Evolutionary conservation across 2,113 vertebrate species (phyloP), one percentile per base, ranked within the genome.

Genomic region (Bostrychus sinensis): DNA sequence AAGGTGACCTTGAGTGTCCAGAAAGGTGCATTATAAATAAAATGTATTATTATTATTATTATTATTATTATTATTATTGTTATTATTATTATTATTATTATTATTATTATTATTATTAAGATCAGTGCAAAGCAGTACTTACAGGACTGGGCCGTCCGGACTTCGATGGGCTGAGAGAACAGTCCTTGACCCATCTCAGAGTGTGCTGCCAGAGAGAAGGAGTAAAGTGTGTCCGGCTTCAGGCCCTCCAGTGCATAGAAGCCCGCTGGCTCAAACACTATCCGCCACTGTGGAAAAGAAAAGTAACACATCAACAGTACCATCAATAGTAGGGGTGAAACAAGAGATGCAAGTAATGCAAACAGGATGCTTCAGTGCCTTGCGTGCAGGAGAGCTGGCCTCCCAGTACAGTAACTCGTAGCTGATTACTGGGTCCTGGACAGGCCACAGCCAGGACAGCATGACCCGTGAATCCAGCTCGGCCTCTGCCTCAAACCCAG

Each of bases 341-440:
- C n/a, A n/a, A n/a, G n/a, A n/a, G n/a, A n/a, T n/a, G n/a, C n/a
- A 32, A 32, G 30, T 22, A 8, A 45, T 3, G 3, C 7, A 10
- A n/a, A 42, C 10, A 28, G 12, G 12, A 16, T 25, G 0, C 5
- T 13, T 13, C 10, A 7, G 30, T 83, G 98, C 97, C 95, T 98
- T 95, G 22, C 91, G 85, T 28, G 84, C 88, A 1, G 95, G 91
- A 55, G 90, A 89, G 64, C 4, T 78, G 0, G 89, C 92, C 66
- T 95, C 96, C 96, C 96, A 97, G 87, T 95, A 99, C 0, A 92
- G 86, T 58, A 99, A 91, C 62, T 98, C 96, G 0, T 95, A 97
- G 64, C 94, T 92, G 73, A 89, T 75, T 39, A 99, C 92, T 38
- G 91, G 91, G 2, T 99, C 97, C 84, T 96, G 94, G 5, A 94